Evolutionary conservation across 2,113 vertebrate species (phyloP).

Genomic region (Misgurnus anguillicaudatus): DNA sequence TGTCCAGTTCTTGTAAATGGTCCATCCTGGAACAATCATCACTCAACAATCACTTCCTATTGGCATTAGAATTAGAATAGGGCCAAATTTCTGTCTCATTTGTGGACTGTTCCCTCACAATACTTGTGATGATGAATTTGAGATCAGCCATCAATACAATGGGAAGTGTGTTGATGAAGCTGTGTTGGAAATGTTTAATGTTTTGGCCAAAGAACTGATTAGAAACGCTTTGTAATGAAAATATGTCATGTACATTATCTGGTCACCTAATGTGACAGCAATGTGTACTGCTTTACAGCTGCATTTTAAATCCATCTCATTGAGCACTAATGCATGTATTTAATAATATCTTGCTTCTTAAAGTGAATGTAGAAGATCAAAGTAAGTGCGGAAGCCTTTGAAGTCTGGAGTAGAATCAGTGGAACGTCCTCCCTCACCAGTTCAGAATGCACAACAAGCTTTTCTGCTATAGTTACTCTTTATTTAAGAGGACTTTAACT

Average conservation of each 20-base stretch:
- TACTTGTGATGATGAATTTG: background rate
- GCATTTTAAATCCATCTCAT: constrained; percentile 40
- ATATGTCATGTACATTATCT: background rate
- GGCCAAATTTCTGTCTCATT: constrained; percentile 8
- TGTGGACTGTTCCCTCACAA: constrained; percentile 20
- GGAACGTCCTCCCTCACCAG: constrained; percentile 53
- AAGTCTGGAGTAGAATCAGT: constrained; percentile 60
- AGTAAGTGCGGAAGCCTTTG: constrained; percentile 56
- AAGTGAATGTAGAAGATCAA: constrained; percentile 62
- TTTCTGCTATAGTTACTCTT: constrained; percentile 49
- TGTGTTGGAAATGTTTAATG: background rate
- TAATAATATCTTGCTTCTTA: constrained; percentile 61
- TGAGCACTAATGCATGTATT: constrained; percentile 53
- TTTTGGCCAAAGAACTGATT: too few relatives aligned
- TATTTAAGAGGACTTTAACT: constrained; percentile 37
- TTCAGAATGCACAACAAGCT: constrained; percentile 53
- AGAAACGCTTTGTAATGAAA: background rate
- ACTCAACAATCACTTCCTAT: constrained; percentile 18
- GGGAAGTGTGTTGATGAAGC: background rate
- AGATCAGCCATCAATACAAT: background rate
- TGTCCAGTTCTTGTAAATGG: constrained; percentile 26
- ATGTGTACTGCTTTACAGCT: constrained; percentile 12
- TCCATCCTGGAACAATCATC: constrained; percentile 26
- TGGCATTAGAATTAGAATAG: constrained; percentile 23
- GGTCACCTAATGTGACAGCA: background rate